A percentile compares a stretch with the other conserved stretches of the same genome.
Conservation (phyloP, 2,113 vertebrate genomes). For the Alaudala cheleensis region DNA sequence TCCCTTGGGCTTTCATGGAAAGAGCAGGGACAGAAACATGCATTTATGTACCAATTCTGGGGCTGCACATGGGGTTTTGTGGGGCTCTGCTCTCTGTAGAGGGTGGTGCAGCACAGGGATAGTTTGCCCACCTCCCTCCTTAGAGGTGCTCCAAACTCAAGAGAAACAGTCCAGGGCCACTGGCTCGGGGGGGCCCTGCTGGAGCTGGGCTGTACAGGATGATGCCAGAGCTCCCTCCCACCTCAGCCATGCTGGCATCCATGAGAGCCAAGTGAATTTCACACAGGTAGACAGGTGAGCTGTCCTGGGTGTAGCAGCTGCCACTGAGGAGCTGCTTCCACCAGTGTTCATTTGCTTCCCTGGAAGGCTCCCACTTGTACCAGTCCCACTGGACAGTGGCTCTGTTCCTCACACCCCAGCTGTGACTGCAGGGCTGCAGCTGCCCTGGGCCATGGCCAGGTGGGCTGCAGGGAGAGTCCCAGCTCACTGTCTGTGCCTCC, state of each 20-base stretch:
- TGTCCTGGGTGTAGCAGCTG: neutral
- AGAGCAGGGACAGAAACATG: neutral
- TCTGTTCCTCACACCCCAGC: rapidly evolving
- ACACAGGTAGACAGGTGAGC: neutral
- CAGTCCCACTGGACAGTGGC: rapidly evolving
- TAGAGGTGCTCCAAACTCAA: neutral
- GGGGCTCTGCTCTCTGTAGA: neutral
- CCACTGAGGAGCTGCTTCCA: neutral
- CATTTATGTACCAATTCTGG: neutral
- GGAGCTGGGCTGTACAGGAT: neutral
- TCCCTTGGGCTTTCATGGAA: neutral
- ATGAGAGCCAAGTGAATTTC: neutral
- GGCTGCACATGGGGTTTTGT: neutral
- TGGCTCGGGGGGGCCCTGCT: neutral
- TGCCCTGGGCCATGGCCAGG: neutral
- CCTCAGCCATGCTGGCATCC: neutral
- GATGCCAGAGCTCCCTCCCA: neutral
- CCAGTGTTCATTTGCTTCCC: neutral
- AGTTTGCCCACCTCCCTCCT: neutral
- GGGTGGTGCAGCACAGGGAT: neutral
- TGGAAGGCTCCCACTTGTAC: neutral
- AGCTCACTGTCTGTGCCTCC: neutral
- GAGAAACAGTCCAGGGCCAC: too few relatives aligned
- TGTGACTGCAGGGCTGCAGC: neutral
- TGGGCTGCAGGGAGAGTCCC: neutral